Base-by-base conservation (phyloP, 1,140 invertebrate genomes). In the Zaprionus camerounensis region DNA sequence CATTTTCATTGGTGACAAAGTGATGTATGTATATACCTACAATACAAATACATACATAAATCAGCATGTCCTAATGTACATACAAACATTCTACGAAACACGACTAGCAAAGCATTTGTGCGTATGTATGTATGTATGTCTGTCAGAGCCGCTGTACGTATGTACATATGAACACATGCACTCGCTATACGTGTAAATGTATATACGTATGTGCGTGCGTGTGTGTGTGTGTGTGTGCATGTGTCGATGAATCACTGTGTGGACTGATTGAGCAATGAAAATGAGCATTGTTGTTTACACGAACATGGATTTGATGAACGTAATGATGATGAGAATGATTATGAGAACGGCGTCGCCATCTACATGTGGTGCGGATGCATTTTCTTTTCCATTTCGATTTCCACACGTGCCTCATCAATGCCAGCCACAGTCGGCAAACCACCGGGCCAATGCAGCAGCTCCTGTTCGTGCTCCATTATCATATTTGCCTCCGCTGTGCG, bases 401-500 rank as follows among this genome's bases (percentile, higher is more conserved):
- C 94, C 53, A 95, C 85, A 26, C 96, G 93, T 0, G 95, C 95
- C 76, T 95, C 94, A 81, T 96, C 96, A 51, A 96, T 94, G 7
- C 94, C 94, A 0, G 95, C 94, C 2, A 95, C 94, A 0, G 95
- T 95, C 26, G 96, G 96, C 7, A 96, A 91, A 4, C 96, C 96
- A 55, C 95, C 95, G 2, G 96, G 96, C 79, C 96, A 92, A 65
- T 95, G 94, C 5, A 97, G 85, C 51, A 96, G 86, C 44, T 95
- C 94, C 34, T 93, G 91, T 88, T 97, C 96, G 83, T 95, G 95
- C 63, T 96, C 95, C 93, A 97, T 94, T 58, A 97, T 96, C 90
- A 96, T 95, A 91, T 97, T 96, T 38, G 96, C 96, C 93, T 97
- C 96, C 92, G 94, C 96, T 96, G 41, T 46, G 41, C n/a, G 41